Conservation (phyloP, 2,113 vertebrate species). For the Tragelaphus buxtoni region DNA sequence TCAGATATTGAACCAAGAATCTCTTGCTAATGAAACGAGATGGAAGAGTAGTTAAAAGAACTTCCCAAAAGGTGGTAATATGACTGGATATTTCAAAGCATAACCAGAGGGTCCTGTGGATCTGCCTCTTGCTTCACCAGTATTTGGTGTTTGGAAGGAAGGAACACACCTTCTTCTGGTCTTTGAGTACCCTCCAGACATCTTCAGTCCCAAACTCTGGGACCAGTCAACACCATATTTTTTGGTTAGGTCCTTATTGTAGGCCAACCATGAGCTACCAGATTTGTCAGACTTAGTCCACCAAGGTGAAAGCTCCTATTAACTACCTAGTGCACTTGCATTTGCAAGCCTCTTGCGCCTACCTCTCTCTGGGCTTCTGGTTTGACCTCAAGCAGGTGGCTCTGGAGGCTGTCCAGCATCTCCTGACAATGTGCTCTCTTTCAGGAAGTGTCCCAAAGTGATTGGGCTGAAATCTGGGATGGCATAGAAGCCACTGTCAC, state of each 20-base stretch:
- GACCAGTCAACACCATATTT: neutral
- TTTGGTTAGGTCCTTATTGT: neutral
- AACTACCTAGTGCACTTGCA: neutral
- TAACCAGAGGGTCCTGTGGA: rapidly evolving
- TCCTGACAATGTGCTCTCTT: neutral
- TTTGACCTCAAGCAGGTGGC: neutral
- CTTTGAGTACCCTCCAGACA: neutral
- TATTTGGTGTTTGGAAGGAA: neutral
- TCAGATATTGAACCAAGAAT: neutral
- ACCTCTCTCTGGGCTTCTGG: neutral
- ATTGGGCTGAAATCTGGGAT: neutral
- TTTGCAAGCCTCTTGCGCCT: neutral
- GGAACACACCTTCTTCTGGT: neutral
- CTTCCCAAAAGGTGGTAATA: neutral
- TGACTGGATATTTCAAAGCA: neutral
- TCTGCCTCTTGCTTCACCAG: neutral
- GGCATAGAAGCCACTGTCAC: neutral
- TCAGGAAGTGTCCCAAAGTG: neutral
- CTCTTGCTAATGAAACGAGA: neutral
- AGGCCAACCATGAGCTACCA: neutral
- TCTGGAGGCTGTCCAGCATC: neutral
- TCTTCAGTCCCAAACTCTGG: neutral
- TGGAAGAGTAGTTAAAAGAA: neutral
- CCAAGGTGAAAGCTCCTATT: neutral
- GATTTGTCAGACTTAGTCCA: neutral